Conservation (phyloP, 2,797 vertebrate species). For the Gobio occitaniae region DNA sequence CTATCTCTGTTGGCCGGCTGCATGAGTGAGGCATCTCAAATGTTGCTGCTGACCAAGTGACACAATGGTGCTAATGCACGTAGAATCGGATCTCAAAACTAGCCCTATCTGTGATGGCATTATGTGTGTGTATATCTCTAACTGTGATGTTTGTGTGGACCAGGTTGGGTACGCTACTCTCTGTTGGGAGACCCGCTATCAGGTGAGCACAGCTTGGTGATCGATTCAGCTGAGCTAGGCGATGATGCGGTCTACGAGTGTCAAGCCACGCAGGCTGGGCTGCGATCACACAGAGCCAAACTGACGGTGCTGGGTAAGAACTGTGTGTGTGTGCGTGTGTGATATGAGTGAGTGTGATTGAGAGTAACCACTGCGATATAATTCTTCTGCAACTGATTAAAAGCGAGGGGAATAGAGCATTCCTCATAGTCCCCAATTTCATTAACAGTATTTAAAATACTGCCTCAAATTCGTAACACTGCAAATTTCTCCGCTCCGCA, state of each 20-base stretch:
- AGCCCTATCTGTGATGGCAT: slow-evolving; percentile 53
- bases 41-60: slow-evolving; percentile 49
- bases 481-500: slow-evolving; percentile 53
- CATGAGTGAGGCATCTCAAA: slow-evolving; percentile 50
- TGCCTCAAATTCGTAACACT: slow-evolving; percentile 55
- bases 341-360: slow-evolving; percentile 37
- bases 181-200: slow-evolving; percentile 84
- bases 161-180: slow-evolving; percentile 91
- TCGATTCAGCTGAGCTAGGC: slow-evolving; percentile 84
- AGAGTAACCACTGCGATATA: not conserved
- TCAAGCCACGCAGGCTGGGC: slow-evolving; percentile 89
- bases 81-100: not conserved
- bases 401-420: slow-evolving; percentile 46
- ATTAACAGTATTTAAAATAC: slow-evolving; percentile 63
- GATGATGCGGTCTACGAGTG: slow-evolving; percentile 92
- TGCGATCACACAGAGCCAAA: slow-evolving; percentile 87
- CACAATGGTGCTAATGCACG: not conserved
- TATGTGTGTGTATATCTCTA: slow-evolving; percentile 61
- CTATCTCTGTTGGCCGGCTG: slow-evolving; percentile 52
- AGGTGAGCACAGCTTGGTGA: slow-evolving; percentile 90
- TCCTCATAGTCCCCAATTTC: slow-evolving; percentile 54
- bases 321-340: slow-evolving; percentile 32
- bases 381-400: slow-evolving; percentile 49
- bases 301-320: slow-evolving; percentile 88
- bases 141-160: slow-evolving; percentile 57